phyloP scores from a whole-genome alignment of 2,113 vertebrate species.

The Pachyramphus minor region DNA sequence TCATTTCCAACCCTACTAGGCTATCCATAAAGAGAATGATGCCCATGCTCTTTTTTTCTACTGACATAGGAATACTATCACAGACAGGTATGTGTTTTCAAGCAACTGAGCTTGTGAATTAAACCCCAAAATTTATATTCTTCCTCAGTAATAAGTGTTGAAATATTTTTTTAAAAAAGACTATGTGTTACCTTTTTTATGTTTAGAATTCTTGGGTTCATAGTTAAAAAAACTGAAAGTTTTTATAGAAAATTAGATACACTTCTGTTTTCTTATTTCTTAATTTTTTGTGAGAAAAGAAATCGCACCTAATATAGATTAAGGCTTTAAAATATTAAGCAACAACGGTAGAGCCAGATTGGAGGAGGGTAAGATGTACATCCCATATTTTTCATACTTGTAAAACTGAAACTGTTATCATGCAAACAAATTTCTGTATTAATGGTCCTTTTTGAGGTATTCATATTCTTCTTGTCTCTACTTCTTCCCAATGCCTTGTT shows the following conservation, averaged over 20 bases:
- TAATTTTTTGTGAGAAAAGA: background rate
- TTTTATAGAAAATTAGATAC: background rate
- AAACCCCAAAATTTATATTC: background rate
- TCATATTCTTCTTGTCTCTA: background rate
- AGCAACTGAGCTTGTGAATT: background rate
- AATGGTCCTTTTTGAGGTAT: background rate
- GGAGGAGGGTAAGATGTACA: background rate
- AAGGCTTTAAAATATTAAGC: background rate
- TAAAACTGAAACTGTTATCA: background rate
- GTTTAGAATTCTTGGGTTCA: background rate
- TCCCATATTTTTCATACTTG: fast-evolving
- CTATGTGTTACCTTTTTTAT: background rate
- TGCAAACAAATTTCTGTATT: background rate
- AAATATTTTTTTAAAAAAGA: background rate
- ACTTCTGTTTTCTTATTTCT: background rate
- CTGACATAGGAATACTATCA: background rate
- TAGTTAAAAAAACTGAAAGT: background rate
- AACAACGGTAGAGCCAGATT: background rate
- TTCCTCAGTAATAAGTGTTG: background rate
- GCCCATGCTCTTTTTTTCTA: background rate
- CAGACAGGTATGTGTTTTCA: background rate
- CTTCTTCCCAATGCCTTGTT: background rate
- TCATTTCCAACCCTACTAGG: background rate
- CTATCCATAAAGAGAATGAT: background rate
- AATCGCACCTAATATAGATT: background rate